Evolutionary conservation across 2,797 vertebrate genomes (phyloP), one percentile per base, ranked within the genome.

Genomic region (Lophius americanus): DNA sequence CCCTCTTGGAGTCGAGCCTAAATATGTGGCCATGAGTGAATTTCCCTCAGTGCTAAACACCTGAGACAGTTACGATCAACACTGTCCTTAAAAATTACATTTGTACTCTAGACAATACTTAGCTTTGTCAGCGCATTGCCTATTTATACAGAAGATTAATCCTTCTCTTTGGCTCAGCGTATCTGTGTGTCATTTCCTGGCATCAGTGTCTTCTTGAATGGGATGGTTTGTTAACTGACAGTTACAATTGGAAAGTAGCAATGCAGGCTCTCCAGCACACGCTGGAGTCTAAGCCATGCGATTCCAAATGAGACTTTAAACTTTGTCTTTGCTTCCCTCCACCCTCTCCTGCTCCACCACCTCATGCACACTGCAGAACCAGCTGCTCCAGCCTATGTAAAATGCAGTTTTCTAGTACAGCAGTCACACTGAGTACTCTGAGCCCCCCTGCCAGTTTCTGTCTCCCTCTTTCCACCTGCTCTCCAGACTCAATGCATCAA

Each of bases 381-480:
- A 85, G 82, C 76, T 82, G 82, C 69, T 86, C 51, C 49, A 71
- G 71, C 65, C 68, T 50, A 69, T 81, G 78, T 75, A 74, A 82
- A 85, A 75, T 76, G 71, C 78, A 80, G 78, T 70, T 74, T 64
- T 13, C 43, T 36, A 8, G 70, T 73, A 79, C 73, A 77, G 82
- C 83, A 80, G 80, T 53, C 64, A 47, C 76, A 74, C 81, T 75
- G 70, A 73, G 73, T 41, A 60, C 79, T 73, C 64, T 62, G 75
- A 85, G 83, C 78, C 77, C 79, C 76, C 78, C 81, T 67, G 68
- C 77, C 38, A 62, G 69, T 62, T 73, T 56, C 44, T 70, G 70
- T 69, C 70, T 73, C 73, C 51, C 74, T 76, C 70, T n/a, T 6
- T 81, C 79, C 85, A 88, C 86, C 80, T 90, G 84, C 85, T 66